Base-by-base conservation (phyloP, 1,140 invertebrate genomes). In the Chironomus tepperi region DNA sequence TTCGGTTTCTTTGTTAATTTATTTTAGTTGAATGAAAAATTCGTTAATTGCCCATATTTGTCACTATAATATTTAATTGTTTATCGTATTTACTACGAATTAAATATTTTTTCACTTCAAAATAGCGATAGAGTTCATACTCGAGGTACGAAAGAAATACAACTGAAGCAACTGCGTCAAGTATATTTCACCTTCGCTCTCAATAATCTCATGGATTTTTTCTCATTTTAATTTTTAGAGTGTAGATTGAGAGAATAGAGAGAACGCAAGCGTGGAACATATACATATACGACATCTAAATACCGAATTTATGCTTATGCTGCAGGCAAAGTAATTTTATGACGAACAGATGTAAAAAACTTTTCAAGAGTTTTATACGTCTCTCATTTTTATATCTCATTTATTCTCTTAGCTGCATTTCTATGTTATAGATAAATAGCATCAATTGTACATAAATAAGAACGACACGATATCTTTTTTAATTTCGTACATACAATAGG, bases 131-230 rank as follows among this genome's bases (percentile, higher is more conserved):
- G 47, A 70, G 65, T 8, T 70, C 65, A 70, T 70, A 19, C 65
- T 70, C 16, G 19, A 15, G 19, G 65, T 16, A 70, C 18, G 65
- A 19, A 18, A 19, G 65, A 70, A 70, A 21, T 70, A 16, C 19
- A 70, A 70, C 65, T 70, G 65, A 70, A 19, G n/a, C 18, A 16
- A 70, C n/a, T 57, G 18, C 18, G 65, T 70, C 18, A 57, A 57
- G 47, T 70, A 21, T 18, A 18, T 70, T 18, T 8, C 18, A 70
- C 65, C 19, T 21, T 70, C 18, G 18, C 16, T 16, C 16, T 16
- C 19, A n/a, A n/a, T n/a, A n/a, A n/a, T n/a, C n/a, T n/a, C n/a
- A n/a, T 10, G 7, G 24, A 34, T 10, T 2, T 57, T 57, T 57
- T 57, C 10, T 57, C n/a, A 57, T 57, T 57, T 57, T 7, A 2